Percentiles rank a stretch among this genome's conserved stretches.
These are phyloP conservation scores for Sphinx pinastri DNA, from an alignment of 2,888 invertebrate species.

Conservation along the genomic window DNA sequence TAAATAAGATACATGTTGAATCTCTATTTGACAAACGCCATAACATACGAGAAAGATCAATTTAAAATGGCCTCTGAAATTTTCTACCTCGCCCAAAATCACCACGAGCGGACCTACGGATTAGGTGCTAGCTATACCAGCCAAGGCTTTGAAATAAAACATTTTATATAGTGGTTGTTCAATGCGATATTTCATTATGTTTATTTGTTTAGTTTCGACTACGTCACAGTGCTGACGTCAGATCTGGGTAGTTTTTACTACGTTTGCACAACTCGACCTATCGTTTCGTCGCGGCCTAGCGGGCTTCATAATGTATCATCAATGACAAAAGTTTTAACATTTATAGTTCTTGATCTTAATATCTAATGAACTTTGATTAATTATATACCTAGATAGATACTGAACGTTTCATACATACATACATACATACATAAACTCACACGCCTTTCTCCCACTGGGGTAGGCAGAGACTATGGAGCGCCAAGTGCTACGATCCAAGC, in stretches of 20 bases:
- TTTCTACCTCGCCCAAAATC: too few species aligned
- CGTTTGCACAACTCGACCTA: constrained; percentile 21
- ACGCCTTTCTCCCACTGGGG: too few species aligned
- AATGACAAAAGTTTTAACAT: neutral
- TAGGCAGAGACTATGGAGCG: too few species aligned
- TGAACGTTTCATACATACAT: too few species aligned
- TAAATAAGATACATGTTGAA: too few species aligned
- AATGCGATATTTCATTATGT: constrained; percentile 4
- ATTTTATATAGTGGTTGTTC: neutral
- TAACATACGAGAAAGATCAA: too few species aligned
- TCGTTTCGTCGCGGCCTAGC: constrained; percentile 16
- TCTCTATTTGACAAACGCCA: too few species aligned
- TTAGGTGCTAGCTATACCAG: neutral
- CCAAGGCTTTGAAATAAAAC: neutral
- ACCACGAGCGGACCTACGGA: neutral
- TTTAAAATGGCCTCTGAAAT: too few species aligned
- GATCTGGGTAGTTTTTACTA: constrained; percentile 13
- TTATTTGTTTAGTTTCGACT: constrained; percentile 18
- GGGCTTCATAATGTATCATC: neutral
- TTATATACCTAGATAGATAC: too few species aligned
- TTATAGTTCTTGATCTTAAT: neutral
- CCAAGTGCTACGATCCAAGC: too few species aligned
- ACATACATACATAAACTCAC: too few species aligned
- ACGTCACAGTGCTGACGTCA: constrained; percentile 19
- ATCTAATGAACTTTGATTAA: too few species aligned